Evolutionary conservation across 2,888 invertebrate genomes (phyloP), one percentile per base, ranked within the genome.

Genomic region (Amphipyra tragopoginis): DNA sequence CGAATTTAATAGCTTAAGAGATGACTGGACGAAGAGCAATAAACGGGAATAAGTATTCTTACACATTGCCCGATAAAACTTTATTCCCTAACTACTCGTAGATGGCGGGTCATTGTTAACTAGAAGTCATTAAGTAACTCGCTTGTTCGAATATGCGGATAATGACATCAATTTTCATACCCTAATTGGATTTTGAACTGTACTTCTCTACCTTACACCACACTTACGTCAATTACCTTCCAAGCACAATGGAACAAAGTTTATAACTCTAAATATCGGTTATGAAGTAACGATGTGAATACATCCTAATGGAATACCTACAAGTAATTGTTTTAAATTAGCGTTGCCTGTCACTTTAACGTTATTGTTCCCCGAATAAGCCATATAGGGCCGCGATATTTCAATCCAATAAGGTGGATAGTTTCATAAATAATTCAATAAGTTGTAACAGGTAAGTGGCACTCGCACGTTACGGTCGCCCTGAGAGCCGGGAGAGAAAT

Each of bases 371-470:
- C 75, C 57, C 65, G 77, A 85, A 84, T 80, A 86, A 85, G 81
- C 80, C 76, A 64, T 75, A 72, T 77, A 75, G 78, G 77, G 82
- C 81, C 78, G 80, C 83, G 81, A 88, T 92, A 91, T 92, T 91
- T 90, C 90, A 91, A 92, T 93, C 92, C 91, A 92, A 92, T 92
- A 92, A 91, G 88, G 87, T 77, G 86, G 90, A 91, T 92, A 93
- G 91, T 93, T 87, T 88, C 83, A 92, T 94, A 92, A 93, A 94
- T 93, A 91, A 93, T 94, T 93, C 92, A 93, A 86, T 86, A 87
- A 89, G 89, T 87, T 90, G 92, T 93, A 92, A 92, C 93, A 89
- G 90, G 92, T 93, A 94, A 94, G 93, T 92, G 93, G 91, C 87
- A 90, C 87, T 92, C 86, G 79, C 86, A 83, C 84, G 88, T 93